phyloP scores from a whole-genome alignment of 2,888 invertebrate genomes.

The Leucophenga maculata region DNA sequence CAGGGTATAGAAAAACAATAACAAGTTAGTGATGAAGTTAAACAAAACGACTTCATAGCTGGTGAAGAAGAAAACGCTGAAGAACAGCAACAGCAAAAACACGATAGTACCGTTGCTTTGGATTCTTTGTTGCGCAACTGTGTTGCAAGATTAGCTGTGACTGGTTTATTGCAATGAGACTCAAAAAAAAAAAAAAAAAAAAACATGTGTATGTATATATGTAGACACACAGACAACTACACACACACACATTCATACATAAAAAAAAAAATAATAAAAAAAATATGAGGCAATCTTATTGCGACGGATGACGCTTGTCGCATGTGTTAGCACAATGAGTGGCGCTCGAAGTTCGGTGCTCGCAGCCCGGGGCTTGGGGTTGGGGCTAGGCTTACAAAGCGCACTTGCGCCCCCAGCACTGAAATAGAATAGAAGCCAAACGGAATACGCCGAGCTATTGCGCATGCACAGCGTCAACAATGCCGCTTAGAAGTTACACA shows the following conservation, averaged over 20 bases:
- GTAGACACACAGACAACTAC: not conserved
- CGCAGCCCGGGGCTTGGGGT: slow-evolving; percentile 8
- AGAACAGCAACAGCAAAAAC: slow-evolving; percentile 48
- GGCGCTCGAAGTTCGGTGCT: slow-evolving; percentile 27
- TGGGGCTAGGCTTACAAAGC: not conserved
- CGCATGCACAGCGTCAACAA: slow-evolving; percentile 39
- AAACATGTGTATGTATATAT: not conserved
- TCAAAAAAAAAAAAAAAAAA: too few relatives aligned
- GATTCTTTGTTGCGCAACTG: slow-evolving; percentile 69
- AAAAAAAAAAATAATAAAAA: slow-evolving; percentile 6
- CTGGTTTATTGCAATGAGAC: slow-evolving; percentile 60
- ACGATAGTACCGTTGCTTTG: slow-evolving; percentile 66
- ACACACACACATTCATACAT: slow-evolving; percentile 11
- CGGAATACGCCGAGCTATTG: slow-evolving; percentile 9
- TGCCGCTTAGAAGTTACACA: not conserved
- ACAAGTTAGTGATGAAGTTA: not conserved
- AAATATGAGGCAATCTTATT: slow-evolving; percentile 25
- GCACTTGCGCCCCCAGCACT: slow-evolving; percentile 18
- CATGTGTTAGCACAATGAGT: slow-evolving; percentile 47
- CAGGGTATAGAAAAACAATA: not conserved
- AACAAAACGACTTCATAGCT: not conserved
- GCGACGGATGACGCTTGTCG: slow-evolving; percentile 29
- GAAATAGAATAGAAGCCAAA: slow-evolving; percentile 25
- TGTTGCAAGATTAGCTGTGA: slow-evolving; percentile 67
- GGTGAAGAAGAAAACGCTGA: slow-evolving; percentile 12